These are phyloP conservation scores for Apostichopus leukothele DNA, from an alignment of 53 echinoderm and acorn worm genomes.

Conservation along the genomic window DNA sequence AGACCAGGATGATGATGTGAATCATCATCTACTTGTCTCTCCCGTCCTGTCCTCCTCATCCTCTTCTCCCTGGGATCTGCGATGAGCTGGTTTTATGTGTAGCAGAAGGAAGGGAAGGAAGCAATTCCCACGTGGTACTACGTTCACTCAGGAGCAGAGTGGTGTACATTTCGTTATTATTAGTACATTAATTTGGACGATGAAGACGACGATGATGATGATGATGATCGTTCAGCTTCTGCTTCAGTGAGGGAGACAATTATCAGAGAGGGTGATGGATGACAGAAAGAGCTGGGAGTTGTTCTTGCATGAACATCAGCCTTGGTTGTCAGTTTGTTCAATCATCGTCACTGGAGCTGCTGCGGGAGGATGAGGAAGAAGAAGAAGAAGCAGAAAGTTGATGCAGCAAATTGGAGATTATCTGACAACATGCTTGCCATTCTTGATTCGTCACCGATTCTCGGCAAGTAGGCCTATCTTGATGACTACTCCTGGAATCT, in stretches of 20 bases:
- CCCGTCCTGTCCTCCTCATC: too few species aligned
- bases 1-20: too few species aligned
- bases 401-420: background rate
- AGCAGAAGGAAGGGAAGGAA: background rate
- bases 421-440: constrained; percentile 33
- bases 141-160: background rate
- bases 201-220: background rate
- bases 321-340: constrained; percentile 40
- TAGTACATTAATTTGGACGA: constrained; percentile 44
- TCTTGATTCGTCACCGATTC: constrained; percentile 15
- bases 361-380: background rate
- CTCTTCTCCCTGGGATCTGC: background rate
- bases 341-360: constrained; percentile 7
- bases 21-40: too few species aligned
- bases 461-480: background rate
- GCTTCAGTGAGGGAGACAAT: constrained; percentile 26
- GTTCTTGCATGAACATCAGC: constrained; percentile 30
- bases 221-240: constrained; percentile 33
- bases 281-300: constrained; percentile 10
- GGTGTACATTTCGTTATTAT: constrained; percentile 36
- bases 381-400: constrained; percentile 5
- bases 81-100: background rate
- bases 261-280: constrained; percentile 42
- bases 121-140: background rate
- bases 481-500: background rate